Conservation (phyloP, 2,113 vertebrate species). For the Tupaia tana region DNA sequence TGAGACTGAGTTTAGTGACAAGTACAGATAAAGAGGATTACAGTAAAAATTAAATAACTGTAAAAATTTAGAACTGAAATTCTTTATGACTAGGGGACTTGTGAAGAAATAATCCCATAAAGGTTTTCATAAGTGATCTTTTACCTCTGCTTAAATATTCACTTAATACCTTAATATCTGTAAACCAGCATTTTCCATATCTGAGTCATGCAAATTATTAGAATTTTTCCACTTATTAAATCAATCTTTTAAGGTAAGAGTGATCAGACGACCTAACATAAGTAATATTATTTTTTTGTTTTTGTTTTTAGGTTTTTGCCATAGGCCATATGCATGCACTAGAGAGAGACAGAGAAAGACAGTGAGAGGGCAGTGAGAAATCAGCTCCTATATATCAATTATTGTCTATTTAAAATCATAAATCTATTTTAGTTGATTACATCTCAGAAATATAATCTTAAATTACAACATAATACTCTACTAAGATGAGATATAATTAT, state of each 20-base stretch:
- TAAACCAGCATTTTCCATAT: not conserved
- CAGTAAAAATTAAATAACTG: not conserved
- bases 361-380: no score
- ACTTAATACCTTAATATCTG: not conserved
- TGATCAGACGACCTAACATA: not conserved
- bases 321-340: no score
- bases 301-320: not conserved
- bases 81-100: not conserved
- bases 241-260: not conserved
- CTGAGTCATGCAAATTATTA: not conserved
- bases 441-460: not conserved
- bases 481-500: not conserved
- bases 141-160: not conserved
- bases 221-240: not conserved
- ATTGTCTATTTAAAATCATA: not conserved
- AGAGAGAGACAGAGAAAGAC: no score
- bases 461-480: not conserved
- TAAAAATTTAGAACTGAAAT: not conserved
- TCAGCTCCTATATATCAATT: no score
- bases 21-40: not conserved
- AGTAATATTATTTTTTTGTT: not conserved
- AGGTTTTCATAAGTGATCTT: not conserved
- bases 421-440: not conserved
- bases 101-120: not conserved
- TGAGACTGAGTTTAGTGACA: not conserved